phyloP scores from a whole-genome alignment of 1,140 invertebrate species.

The Magallana gigas region DNA sequence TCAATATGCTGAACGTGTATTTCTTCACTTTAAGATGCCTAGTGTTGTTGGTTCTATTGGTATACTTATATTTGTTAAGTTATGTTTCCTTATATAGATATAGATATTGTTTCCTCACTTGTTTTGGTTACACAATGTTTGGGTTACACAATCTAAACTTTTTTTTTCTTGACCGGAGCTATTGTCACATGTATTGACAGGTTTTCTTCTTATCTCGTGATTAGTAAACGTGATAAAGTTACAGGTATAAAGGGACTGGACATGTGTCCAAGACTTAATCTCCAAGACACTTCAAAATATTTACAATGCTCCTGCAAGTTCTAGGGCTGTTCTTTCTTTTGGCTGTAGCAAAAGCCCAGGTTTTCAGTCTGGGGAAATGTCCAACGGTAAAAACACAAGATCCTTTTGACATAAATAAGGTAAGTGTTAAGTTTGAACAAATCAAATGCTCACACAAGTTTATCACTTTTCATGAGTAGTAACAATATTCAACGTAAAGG shows the following conservation, averaged over 20 bases:
- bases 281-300: not conserved
- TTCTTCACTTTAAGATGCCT: too few species aligned
- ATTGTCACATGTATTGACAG: not conserved
- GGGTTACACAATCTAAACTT: not conserved
- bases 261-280: not conserved
- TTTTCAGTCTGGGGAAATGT: conserved; percentile 53
- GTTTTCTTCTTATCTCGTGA: too few species aligned
- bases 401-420: conserved; percentile 55
- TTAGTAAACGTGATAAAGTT: not conserved
- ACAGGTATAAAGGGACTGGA: not conserved
- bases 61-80: too few species aligned
- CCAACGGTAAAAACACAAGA: conserved; percentile 47
- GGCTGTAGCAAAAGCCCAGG: conserved; percentile 44
- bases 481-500: too few species aligned
- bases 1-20: too few species aligned
- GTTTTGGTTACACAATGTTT: not conserved
- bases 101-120: too few species aligned
- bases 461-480: too few species aligned
- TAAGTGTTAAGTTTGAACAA: conserved; percentile 19
- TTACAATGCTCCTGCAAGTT: not conserved
- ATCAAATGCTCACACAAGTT: too few species aligned
- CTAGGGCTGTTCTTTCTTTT: not conserved
- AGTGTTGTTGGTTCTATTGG: too few species aligned
- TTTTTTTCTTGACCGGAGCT: not conserved
- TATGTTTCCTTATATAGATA: too few species aligned